Evolutionary conservation across 2,888 invertebrate species (phyloP).

Genomic region (Rapana venosa): DNA sequence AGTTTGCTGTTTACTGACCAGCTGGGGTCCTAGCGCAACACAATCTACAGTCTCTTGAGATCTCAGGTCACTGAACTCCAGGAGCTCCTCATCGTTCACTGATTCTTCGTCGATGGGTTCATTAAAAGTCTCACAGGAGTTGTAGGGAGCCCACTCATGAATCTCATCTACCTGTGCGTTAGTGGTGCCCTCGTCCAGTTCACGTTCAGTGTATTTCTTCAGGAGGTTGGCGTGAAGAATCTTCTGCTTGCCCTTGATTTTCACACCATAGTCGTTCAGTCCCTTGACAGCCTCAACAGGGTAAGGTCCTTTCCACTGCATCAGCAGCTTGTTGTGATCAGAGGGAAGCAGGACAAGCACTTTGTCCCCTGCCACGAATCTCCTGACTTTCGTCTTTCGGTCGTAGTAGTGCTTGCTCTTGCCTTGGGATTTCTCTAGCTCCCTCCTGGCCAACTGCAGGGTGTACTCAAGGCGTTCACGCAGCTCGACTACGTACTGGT

Average conservation of each 20-base stretch:
- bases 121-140: too few species aligned
- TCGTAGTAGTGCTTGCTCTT: slow-evolving; percentile 47
- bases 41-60: too few species aligned
- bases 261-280: not conserved
- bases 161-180: too few species aligned
- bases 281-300: not conserved
- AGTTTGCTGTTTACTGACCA: too few species aligned
- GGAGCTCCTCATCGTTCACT: too few species aligned
- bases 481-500: slow-evolving; percentile 39
- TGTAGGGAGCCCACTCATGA: too few species aligned
- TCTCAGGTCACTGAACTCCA: too few species aligned
- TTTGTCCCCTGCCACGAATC: slow-evolving; percentile 45
- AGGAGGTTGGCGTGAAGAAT: slow-evolving; percentile 20
- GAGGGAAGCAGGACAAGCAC: slow-evolving; percentile 50
- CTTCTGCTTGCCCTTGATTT: not conserved
- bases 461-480: slow-evolving; percentile 38
- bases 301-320: slow-evolving; percentile 52
- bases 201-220: not conserved
- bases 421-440: slow-evolving; percentile 28
- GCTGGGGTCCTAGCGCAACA: too few species aligned
- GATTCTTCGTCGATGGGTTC: too few species aligned
- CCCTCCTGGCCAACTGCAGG: slow-evolving; percentile 46
- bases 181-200: too few species aligned
- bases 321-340: slow-evolving; percentile 47
- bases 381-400: slow-evolving; percentile 38